A percentile compares a stretch with the other conserved stretches of the same genome.
Conservation (phyloP, 2,888 invertebrate genomes). For the Julus scandinavius region DNA sequence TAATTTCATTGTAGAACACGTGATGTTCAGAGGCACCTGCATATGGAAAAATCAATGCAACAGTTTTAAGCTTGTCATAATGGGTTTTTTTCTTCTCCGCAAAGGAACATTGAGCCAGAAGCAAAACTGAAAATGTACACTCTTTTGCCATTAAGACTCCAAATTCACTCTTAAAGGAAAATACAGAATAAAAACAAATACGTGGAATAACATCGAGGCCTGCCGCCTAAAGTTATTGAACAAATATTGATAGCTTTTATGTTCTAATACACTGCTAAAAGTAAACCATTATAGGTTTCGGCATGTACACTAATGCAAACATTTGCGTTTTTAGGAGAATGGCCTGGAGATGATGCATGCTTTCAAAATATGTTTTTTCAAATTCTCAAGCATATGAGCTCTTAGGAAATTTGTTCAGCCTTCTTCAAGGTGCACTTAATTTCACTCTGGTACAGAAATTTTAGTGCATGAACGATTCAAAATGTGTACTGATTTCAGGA, state of each 20-base stretch:
- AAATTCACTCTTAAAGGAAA: neutral
- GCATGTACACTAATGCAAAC: neutral
- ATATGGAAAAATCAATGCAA: neutral
- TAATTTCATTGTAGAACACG: neutral
- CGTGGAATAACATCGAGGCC: neutral
- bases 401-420: neutral
- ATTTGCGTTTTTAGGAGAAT: neutral
- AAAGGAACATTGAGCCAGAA: neutral
- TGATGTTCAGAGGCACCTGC: neutral
- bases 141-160: slow-evolving; percentile 6
- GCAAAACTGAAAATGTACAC: neutral
- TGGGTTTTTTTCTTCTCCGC: neutral
- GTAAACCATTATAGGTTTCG: slow-evolving; percentile 1
- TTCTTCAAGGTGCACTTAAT: neutral
- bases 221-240: neutral
- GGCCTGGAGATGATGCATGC: neutral
- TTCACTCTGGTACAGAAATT: neutral
- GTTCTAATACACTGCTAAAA: neutral
- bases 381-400: neutral
- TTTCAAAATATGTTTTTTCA: neutral
- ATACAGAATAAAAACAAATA: neutral
- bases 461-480: no score
- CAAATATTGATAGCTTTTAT: neutral
- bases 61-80: slow-evolving; percentile 7
- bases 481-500: no score